Conservation (phyloP, 2,113 vertebrate genomes). For the Callaeas wilsoni region DNA sequence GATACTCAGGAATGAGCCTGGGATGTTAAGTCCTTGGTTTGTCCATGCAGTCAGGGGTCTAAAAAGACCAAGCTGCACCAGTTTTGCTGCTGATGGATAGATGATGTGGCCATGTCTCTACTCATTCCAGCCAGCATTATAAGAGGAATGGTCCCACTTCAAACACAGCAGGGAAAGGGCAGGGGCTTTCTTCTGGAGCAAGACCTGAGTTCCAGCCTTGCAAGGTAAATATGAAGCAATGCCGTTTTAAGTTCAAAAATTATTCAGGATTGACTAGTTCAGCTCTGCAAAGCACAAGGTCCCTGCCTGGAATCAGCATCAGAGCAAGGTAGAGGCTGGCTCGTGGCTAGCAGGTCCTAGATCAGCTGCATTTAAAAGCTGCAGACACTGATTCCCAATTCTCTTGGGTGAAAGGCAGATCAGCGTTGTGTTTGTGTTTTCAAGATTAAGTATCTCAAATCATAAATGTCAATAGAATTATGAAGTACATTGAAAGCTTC, state of each 20-base stretch:
- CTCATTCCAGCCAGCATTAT: not conserved
- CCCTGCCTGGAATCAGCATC: not conserved
- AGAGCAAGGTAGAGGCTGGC: not conserved
- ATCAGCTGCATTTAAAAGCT: not conserved
- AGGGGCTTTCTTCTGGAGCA: not conserved
- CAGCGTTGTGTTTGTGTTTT: not conserved
- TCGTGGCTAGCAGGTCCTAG: not conserved
- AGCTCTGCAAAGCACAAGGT: not conserved
- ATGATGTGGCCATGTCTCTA: not conserved
- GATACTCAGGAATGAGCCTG: not conserved
- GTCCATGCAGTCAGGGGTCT: not conserved
- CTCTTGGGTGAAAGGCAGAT: not conserved
- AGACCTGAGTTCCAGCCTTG: not conserved
- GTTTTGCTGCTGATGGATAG: not conserved
- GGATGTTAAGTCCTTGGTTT: not conserved
- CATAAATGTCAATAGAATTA: constrained; percentile 59
- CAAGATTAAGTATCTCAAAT: constrained; percentile 39
- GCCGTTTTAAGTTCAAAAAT: not conserved
- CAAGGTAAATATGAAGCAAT: not conserved
- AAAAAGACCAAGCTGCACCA: not conserved
- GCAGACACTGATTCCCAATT: not conserved
- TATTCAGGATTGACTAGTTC: not conserved
- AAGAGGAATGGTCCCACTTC: not conserved
- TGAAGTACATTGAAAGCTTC: constrained; percentile 46
- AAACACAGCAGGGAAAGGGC: fast-evolving